These are phyloP conservation scores for Halcyon leucocephala DNA, from an alignment of 2,797 vertebrate genomes.

Conservation along the genomic window DNA sequence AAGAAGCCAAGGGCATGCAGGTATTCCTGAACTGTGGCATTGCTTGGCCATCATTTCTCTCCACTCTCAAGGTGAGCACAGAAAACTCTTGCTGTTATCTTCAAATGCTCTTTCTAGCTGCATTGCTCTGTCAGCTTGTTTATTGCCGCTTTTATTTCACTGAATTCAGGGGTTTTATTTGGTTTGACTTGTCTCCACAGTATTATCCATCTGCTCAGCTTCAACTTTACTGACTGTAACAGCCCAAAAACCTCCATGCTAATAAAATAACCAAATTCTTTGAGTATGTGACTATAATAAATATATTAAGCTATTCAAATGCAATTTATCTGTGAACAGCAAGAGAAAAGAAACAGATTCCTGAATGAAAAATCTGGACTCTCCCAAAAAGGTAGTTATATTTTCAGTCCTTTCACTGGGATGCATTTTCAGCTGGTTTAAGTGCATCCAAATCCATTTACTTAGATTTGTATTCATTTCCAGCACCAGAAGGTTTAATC, in stretches of 20 bases:
- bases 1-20: not conserved
- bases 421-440: not conserved
- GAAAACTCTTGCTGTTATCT: not conserved
- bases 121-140: not conserved
- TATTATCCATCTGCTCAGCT: not conserved
- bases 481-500: not conserved
- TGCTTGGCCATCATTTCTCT: not conserved
- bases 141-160: not conserved
- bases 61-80: not conserved
- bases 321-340: not conserved
- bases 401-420: not conserved
- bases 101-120: not conserved
- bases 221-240: not conserved
- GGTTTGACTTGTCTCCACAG: not conserved
- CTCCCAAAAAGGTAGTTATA: not conserved
- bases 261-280: not conserved
- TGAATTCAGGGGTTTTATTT: not conserved
- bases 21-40: not conserved
- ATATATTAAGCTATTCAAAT: not conserved
- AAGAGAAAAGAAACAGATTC: not conserved
- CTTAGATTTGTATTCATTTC: not conserved
- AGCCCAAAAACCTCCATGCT: not conserved
- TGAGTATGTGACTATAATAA: not conserved
- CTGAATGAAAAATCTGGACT: not conserved
- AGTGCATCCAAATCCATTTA: not conserved